phyloP scores from a whole-genome alignment of 2,113 vertebrate species.

The Athene noctua region DNA sequence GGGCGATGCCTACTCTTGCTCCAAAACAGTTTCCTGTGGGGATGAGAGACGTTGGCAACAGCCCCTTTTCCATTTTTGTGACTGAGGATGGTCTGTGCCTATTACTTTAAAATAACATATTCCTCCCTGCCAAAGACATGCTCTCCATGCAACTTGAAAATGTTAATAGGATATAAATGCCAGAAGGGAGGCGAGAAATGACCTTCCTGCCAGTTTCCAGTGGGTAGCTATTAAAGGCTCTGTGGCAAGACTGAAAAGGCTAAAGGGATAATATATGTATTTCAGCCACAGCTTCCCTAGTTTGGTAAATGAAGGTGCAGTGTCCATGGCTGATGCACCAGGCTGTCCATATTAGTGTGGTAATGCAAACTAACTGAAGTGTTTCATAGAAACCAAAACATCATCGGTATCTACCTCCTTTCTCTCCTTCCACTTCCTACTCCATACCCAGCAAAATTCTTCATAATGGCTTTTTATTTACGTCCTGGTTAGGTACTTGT shows the following conservation, averaged over 20 bases:
- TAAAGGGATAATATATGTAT: not conserved
- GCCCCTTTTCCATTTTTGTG: not conserved
- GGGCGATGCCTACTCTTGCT: not conserved
- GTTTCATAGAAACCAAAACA: not conserved
- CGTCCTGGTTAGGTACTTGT: not conserved
- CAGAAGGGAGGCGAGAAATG: not conserved
- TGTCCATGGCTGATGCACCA: not conserved
- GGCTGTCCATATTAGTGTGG: accelerated
- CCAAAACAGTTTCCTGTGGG: not conserved
- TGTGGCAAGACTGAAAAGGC: constrained; percentile 8
- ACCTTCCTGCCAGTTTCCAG: constrained; percentile 35
- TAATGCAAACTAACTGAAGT: not conserved
- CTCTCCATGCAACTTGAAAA: constrained; percentile 7
- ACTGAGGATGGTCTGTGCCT: not conserved
- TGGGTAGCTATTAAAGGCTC: constrained; percentile 37
- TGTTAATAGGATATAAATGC: constrained; percentile 5
- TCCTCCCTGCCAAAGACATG: not conserved
- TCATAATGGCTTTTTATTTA: not conserved
- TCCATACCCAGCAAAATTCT: not conserved
- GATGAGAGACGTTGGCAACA: not conserved
- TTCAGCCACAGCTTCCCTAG: not conserved
- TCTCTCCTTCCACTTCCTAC: not conserved
- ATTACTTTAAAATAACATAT: constrained; percentile 28
- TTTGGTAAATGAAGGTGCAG: not conserved
- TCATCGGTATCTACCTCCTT: not conserved